Conservation (phyloP, 2,797 vertebrate species). For the Bradypodion pumilum region DNA sequence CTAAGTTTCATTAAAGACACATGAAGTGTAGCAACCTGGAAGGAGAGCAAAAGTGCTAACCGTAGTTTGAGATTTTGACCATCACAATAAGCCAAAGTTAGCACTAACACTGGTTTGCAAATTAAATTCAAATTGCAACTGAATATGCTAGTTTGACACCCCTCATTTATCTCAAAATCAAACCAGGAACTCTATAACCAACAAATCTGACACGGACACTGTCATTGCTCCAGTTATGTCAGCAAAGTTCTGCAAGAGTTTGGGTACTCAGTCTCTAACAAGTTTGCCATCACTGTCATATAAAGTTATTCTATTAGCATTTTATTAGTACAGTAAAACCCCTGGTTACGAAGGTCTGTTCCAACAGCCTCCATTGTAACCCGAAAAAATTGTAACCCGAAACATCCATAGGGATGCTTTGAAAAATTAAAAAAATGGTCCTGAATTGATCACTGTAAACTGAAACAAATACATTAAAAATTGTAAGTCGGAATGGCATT, state of each 20-base stretch:
- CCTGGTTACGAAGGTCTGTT: no score
- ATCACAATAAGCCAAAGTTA: neutral
- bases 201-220: neutral
- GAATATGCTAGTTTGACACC: neutral
- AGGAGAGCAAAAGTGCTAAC: neutral
- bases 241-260: neutral
- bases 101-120: neutral
- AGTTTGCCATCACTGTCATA: no score
- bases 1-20: neutral
- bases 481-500: no score
- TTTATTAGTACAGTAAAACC: no score
- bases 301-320: neutral
- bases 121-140: neutral
- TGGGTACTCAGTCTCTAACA: no score
- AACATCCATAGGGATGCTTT: no score
- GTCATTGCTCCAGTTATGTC: neutral
- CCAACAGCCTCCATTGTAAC: no score
- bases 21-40: neutral
- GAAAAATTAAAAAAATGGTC: no score
- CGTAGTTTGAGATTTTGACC: neutral
- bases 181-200: no score
- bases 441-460: no score
- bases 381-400: no score
- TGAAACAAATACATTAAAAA: no score
- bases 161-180: neutral